Base-by-base conservation (phyloP, 2,797 vertebrate species). In the Crocodylus rhombifer region DNA sequence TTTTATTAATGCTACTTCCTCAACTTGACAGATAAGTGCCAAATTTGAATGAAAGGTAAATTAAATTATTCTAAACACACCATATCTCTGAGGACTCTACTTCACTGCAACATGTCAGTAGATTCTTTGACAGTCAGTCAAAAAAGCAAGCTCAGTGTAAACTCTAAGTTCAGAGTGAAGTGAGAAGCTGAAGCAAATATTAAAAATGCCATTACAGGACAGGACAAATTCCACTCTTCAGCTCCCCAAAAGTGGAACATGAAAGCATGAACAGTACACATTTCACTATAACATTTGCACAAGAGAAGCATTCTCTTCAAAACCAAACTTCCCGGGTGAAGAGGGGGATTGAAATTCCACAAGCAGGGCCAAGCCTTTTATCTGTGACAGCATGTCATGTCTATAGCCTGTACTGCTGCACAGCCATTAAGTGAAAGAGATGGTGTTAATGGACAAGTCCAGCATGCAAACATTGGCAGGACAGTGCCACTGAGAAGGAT, bases 381-480 rank as follows among this genome's bases (percentile, higher is more conserved):
- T 77, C 58, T 76, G 75, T 57, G 81, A 71, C 75, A 71, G 63
- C 51, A 81, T 82, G 78, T 77, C 74, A 76, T 57, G 86, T 77
- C 75, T 86, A 30, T 30, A 92, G 85, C n/a, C 80, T 81, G 77
- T 84, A 58, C 63, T 85, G 86, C 81, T 74, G 61, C 28, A 65
- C 25, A 62, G 81, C 86, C 74, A 82, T 73, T 60, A 91, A 60
- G 51, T 89, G 77, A 73, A 26, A 69, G 69, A 82, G 84, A 92
- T 77, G 42, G 87, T 82, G 77, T 64, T 82, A 91, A 91, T 82
- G 62, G 87, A 75, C 75, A 84, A 83, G 85, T 63, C 73, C 23
- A 78, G 55, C 76, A 78, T 87, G 89, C 80, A 95, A 92, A 94
- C 73, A 63, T 75, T 92, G 80, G 82, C 80, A 94, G 17, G 33